These are phyloP conservation scores for Solenopsis fugax DNA, from an alignment of 1,140 invertebrate genomes.

Conservation along the genomic window DNA sequence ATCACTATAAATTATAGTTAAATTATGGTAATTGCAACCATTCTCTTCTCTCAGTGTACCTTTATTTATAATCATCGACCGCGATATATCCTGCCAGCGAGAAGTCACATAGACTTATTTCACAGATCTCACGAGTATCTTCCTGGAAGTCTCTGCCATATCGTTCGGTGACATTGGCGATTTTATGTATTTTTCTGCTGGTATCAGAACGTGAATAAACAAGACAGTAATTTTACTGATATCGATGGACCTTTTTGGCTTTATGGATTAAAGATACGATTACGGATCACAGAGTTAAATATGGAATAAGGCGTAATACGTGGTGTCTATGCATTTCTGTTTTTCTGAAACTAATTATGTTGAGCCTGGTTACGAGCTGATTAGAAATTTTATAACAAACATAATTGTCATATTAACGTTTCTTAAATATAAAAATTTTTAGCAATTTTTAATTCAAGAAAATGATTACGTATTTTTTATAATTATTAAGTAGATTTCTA, in stretches of 20 bases:
- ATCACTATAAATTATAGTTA: too few relatives aligned
- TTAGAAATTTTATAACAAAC: too few relatives aligned
- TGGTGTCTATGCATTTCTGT: background rate
- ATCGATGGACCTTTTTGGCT: background rate
- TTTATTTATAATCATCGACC: slow-evolving; percentile 71
- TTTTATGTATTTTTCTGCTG: background rate
- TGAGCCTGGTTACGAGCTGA: background rate
- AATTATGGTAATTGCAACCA: too few relatives aligned
- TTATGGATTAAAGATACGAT: background rate
- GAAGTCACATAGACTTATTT: slow-evolving; percentile 10
- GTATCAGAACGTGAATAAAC: background rate
- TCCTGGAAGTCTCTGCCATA: slow-evolving; percentile 14
- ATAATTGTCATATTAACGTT: too few relatives aligned
- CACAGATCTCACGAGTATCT: slow-evolving; percentile 10
- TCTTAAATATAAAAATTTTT: background rate
- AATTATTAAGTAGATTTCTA: too few relatives aligned
- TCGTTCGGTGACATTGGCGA: background rate
- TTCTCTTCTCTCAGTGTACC: too few relatives aligned
- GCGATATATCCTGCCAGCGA: slow-evolving; percentile 60
- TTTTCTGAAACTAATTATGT: background rate
- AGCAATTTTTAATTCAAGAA: background rate
- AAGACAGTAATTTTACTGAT: background rate
- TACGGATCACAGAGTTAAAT: background rate
- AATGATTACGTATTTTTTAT: too few relatives aligned
- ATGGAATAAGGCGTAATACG: background rate